Evolutionary conservation across 2,113 vertebrate species (phyloP).

Genomic region (Bubalus kerabau): DNA sequence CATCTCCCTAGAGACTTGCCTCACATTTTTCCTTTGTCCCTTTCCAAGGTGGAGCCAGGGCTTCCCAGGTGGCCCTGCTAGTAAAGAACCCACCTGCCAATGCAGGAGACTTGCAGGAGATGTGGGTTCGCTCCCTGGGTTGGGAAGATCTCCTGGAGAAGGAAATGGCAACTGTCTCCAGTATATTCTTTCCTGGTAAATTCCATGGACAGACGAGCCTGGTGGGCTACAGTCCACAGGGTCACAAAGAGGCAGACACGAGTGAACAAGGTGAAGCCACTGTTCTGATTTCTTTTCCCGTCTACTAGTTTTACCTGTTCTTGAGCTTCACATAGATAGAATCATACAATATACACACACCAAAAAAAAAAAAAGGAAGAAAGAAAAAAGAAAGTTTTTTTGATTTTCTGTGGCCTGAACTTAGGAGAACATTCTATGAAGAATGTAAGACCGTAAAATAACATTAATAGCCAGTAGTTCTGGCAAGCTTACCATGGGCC

Average conservation of each 20-base stretch:
- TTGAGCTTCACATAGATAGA: neutral
- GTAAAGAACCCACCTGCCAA: neutral
- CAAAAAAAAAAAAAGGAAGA: neutral
- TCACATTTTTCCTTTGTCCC: neutral
- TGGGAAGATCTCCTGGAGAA: neutral
- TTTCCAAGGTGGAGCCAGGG: neutral
- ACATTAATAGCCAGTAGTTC: no score
- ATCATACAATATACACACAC: neutral
- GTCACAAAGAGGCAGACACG: neutral
- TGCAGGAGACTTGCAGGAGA: neutral
- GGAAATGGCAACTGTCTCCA: neutral
- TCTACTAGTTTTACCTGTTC: neutral
- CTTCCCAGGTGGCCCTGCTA: neutral
- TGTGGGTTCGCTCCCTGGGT: neutral
- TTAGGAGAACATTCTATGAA: rapidly evolving
- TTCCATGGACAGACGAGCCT: neutral
- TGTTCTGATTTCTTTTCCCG: neutral
- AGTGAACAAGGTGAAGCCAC: neutral
- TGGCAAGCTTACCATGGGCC: no score
- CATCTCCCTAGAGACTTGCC: neutral
- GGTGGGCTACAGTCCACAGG: neutral
- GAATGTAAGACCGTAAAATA: neutral
- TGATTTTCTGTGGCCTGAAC: neutral
- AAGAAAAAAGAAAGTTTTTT: neutral
- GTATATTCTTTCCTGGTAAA: neutral